Base-by-base conservation (phyloP, 2,113 vertebrate genomes). In the Sakesphorus luctuosus region DNA sequence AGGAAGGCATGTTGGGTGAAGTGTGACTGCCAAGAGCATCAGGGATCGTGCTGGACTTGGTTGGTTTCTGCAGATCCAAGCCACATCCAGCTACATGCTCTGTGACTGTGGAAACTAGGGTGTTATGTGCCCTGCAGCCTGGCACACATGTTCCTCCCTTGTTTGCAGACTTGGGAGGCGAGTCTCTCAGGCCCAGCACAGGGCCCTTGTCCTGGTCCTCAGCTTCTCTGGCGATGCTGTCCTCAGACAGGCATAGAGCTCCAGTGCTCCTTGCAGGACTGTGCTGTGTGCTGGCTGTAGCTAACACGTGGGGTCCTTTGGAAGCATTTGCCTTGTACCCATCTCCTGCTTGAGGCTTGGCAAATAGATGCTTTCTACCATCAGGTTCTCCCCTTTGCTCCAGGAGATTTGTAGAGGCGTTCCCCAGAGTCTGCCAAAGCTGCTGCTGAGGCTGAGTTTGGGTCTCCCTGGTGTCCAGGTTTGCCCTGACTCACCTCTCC, bases 201-300 rank as follows among this genome's bases (percentile, higher is more conserved):
- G 36, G 40, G 14, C 23, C 31, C 8, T 74, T 28, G 66, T 81
- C 18, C 66, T 35, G 23, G 21, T 53, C 44, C 73, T 40, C 35
- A 58, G 33, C 40, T 76, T 52, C 26, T 29, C 49, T 47, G 53
- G 38, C 0, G 0, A 4, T 46, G 84, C 53, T 31, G 43, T 75
- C 66, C 43, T 63, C 3, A 5, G 89, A 2, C 24, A 13, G 78
- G 17, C 7, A 1, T 0, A 2, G 47, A 59, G 47, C 28, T 59
- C 10, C 0, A 1, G 6, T 0, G 0, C 35, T 91, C 28, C 24
- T 77, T 36, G 43, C 46, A 12, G 36, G 21, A 40, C 50, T 0
- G 0, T 49, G 20, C 49, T 35, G 38, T 3, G 2, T 26, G 66
- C 44, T 75, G 85, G 74, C 28, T 16, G 26, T 26, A 79, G 75